phyloP scores from a whole-genome alignment of 2,113 vertebrate species.

The Perca flavescens region DNA sequence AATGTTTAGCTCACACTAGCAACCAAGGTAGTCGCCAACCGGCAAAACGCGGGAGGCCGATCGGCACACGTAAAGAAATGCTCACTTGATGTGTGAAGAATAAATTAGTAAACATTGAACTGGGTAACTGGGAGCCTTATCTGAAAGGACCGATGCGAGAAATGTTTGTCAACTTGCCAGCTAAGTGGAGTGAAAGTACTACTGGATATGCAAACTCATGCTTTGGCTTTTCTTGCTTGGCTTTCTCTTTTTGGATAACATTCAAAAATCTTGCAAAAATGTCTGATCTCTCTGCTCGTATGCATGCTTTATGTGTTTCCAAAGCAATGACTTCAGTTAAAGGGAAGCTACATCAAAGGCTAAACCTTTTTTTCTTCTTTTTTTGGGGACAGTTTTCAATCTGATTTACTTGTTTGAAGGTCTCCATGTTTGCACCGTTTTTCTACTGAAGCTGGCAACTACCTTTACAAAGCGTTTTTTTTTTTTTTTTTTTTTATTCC shows the following conservation, averaged over 20 bases:
- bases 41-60: conserved; percentile 43
- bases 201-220: conserved; percentile 80
- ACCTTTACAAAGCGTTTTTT: conserved; percentile 70
- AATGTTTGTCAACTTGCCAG: conserved; percentile 46
- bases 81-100: conserved; percentile 52
- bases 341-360: conserved; percentile 81
- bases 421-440: conserved; percentile 47
- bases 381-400: conserved; percentile 3
- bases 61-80: conserved; percentile 38
- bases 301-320: conserved; percentile 64
- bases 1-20: conserved; percentile 54
- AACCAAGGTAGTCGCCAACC: conserved; percentile 74
- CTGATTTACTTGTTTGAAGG: conserved; percentile 44
- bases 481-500: not conserved
- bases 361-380: conserved; percentile 35
- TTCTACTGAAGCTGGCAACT: conserved; percentile 73
- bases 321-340: conserved; percentile 71
- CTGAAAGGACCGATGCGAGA: conserved; percentile 55
- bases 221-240: conserved; percentile 79
- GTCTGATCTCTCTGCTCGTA: conserved; percentile 54
- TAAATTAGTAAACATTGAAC: conserved; percentile 71
- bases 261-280: conserved; percentile 62
- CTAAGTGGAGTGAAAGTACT: conserved; percentile 63
- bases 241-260: conserved; percentile 72
- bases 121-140: conserved; percentile 38